phyloP scores from a whole-genome alignment of 2,113 vertebrate genomes.

The Saccopteryx bilineata region DNA sequence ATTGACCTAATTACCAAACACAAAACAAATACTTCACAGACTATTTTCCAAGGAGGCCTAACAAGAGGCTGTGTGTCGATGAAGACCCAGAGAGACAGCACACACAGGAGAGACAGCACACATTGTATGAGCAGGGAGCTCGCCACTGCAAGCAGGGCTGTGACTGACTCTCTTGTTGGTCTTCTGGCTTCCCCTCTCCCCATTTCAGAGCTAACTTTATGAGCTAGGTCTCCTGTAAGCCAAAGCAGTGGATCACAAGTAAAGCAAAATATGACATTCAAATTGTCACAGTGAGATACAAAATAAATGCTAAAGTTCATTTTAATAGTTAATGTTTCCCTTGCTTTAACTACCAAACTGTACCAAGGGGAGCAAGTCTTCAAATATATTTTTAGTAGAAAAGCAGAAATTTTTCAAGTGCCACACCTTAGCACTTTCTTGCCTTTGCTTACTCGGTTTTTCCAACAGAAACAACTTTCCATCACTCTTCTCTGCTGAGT shows the following conservation, averaged over 20 bases:
- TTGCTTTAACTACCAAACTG: not conserved
- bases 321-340: not conserved
- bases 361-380: not conserved
- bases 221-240: not conserved
- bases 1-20: not conserved
- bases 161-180: not conserved
- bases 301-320: not conserved
- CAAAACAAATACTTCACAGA: not conserved
- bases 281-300: not conserved
- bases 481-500: not conserved
- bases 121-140: accelerated
- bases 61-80: not conserved
- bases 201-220: not conserved
- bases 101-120: accelerated
- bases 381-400: not conserved
- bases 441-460: not conserved
- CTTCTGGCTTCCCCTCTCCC: not conserved
- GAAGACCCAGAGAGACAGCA: not conserved
- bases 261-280: not conserved
- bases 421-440: not conserved
- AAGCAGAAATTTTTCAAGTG: not conserved
- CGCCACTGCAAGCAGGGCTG: not conserved
- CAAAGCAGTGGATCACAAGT: not conserved
- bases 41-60: not conserved
- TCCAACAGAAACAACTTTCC: not conserved